Conservation (phyloP, 2,797 vertebrate genomes). For the Crax fasciolata region DNA sequence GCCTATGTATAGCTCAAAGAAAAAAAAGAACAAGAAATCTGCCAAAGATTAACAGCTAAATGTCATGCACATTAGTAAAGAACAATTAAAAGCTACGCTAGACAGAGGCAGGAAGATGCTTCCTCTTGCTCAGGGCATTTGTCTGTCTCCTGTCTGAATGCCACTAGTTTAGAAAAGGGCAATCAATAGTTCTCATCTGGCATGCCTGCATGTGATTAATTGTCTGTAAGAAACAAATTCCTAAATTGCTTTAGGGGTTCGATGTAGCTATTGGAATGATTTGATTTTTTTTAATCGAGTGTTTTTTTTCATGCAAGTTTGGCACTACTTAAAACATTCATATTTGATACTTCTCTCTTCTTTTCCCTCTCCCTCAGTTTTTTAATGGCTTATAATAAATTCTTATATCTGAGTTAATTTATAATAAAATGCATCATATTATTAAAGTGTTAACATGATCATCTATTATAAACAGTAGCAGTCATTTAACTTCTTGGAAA, state of each 20-base stretch:
- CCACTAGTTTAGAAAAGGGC: constrained; percentile 89
- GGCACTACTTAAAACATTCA: constrained; percentile 48
- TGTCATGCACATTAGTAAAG: constrained; percentile 86
- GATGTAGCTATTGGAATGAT: constrained; percentile 78
- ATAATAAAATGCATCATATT: constrained; percentile 41
- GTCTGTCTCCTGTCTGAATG: constrained; percentile 92
- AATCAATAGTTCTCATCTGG: constrained; percentile 93
- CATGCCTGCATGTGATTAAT: constrained; percentile 91
- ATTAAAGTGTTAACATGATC: constrained; percentile 14
- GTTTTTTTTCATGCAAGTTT: constrained; percentile 63
- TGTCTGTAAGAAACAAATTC: constrained; percentile 89
- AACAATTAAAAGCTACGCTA: constrained; percentile 89
- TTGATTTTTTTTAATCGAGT: constrained; percentile 78
- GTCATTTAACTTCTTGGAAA: constrained; percentile 38
- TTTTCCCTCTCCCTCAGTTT: neutral
- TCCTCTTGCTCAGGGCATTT: constrained; percentile 86
- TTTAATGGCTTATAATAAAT: neutral
- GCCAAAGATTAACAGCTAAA: constrained; percentile 85
- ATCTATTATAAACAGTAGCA: constrained; percentile 34
- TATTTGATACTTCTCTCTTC: constrained; percentile 25
- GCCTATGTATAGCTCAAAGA: constrained; percentile 56
- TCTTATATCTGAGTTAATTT: constrained; percentile 42
- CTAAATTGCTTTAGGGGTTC: constrained; percentile 86
- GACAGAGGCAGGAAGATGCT: constrained; percentile 84
- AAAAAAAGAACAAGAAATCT: constrained; percentile 51